These are phyloP conservation scores for Nymphicus hollandicus DNA, from an alignment of 2,113 vertebrate genomes.

Conservation along the genomic window DNA sequence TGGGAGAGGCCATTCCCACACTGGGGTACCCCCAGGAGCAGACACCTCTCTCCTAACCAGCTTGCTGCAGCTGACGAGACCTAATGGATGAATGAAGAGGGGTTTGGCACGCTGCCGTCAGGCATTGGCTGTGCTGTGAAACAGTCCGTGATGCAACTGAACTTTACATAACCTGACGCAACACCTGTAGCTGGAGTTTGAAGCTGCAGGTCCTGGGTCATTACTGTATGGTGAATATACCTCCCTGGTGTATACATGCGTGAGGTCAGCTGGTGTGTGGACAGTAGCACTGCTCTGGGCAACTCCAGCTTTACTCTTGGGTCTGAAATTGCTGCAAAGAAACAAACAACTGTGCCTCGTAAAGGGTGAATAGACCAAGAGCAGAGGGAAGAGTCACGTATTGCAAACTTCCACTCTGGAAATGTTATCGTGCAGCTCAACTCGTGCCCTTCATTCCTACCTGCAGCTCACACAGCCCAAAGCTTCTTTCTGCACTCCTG, in stretches of 20 bases:
- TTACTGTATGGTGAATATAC: neutral
- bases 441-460: neutral
- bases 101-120: conserved; percentile 22
- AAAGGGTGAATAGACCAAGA: neutral
- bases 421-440: neutral
- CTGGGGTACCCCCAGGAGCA: neutral
- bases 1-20: neutral
- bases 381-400: neutral
- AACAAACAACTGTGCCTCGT: neutral
- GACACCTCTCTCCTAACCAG: neutral
- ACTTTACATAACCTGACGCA: conserved; percentile 68
- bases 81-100: conserved; percentile 40
- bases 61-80: neutral
- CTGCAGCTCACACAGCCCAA: neutral
- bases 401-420: neutral
- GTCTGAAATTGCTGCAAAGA: conserved; percentile 20
- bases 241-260: neutral
- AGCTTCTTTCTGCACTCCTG: neutral
- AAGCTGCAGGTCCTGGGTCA: conserved; percentile 31
- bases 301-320: neutral
- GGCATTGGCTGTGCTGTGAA: conserved; percentile 25
- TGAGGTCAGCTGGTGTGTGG: conserved; percentile 18
- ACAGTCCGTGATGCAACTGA: conserved; percentile 64
- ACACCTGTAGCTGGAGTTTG: conserved; percentile 35
- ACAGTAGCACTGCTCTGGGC: neutral